These are phyloP conservation scores for Choreutis nemorana DNA, from an alignment of 2,888 invertebrate genomes.

Conservation along the genomic window DNA sequence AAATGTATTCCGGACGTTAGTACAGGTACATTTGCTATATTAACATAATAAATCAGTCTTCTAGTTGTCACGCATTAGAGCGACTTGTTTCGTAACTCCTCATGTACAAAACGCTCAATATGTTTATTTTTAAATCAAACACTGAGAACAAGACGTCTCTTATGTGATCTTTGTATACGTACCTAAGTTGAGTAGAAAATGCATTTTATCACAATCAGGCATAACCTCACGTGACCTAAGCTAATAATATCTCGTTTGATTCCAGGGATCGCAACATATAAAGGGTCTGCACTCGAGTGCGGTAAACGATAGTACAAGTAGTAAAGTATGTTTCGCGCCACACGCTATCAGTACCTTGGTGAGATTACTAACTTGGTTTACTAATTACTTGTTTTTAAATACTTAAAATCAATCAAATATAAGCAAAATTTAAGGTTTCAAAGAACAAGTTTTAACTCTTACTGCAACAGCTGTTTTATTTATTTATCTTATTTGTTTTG, in stretches of 20 bases:
- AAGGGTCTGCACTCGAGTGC: slow-evolving; percentile 52
- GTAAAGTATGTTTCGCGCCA: slow-evolving; percentile 52
- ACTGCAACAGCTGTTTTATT: too few relatives aligned
- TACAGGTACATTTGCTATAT: slow-evolving; percentile 34
- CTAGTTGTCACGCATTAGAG: too few relatives aligned
- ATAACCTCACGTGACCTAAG: slow-evolving; percentile 18
- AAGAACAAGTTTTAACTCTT: too few relatives aligned
- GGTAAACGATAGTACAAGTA: slow-evolving; percentile 45
- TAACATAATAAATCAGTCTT: slow-evolving; percentile 2
- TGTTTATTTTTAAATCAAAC: neutral
- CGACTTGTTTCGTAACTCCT: slow-evolving; percentile 56
- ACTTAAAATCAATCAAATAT: too few relatives aligned
- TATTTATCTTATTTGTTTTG: too few relatives aligned
- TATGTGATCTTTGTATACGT: neutral
- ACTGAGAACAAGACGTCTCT: neutral
- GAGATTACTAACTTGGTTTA: slow-evolving; percentile 54
- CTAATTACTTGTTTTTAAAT: too few relatives aligned
- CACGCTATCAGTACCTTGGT: slow-evolving; percentile 45
- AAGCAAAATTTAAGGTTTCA: too few relatives aligned
- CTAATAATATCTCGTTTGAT: slow-evolving; percentile 11
- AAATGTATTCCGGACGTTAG: slow-evolving; percentile 41
- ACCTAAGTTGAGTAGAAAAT: neutral
- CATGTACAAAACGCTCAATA: neutral
- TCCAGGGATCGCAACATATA: slow-evolving; percentile 47
- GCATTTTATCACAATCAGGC: slow-evolving; percentile 7